Evolutionary conservation across 2,888 invertebrate genomes (phyloP).

Genomic region (Arge pagana): DNA sequence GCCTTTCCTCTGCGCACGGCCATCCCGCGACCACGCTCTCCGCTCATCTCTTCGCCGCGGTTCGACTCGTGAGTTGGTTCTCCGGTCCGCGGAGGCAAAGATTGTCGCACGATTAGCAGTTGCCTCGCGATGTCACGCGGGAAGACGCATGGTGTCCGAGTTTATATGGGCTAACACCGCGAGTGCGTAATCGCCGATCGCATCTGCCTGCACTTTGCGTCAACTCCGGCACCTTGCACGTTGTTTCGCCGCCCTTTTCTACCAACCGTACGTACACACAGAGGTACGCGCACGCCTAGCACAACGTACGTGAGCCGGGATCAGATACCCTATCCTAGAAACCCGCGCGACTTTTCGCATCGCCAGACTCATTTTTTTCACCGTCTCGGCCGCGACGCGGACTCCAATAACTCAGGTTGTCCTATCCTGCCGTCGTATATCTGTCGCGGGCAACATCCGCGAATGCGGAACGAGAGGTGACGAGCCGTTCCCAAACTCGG

Average conservation of each 20-base stretch:
- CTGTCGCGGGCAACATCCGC: too few relatives aligned
- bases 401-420: too few relatives aligned
- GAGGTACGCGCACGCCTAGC: too few relatives aligned
- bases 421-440: too few relatives aligned
- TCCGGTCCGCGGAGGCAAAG: slow-evolving; percentile 41
- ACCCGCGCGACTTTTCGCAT: too few relatives aligned
- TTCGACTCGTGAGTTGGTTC: slow-evolving; percentile 26
- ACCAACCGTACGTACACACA: slow-evolving; percentile 29
- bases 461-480: too few relatives aligned
- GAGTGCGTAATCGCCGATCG: slow-evolving; percentile 58
- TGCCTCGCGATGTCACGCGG: slow-evolving; percentile 52
- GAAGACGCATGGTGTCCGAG: slow-evolving; percentile 55
- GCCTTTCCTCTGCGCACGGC: neutral
- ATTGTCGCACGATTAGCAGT: slow-evolving; percentile 59
- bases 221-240: slow-evolving; percentile 52
- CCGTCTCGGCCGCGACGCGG: too few relatives aligned
- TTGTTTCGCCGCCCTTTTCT: slow-evolving; percentile 33
- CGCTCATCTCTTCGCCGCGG: slow-evolving; percentile 25
- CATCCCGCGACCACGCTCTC: slow-evolving; percentile 9
- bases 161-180: slow-evolving; percentile 55
- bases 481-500: too few relatives aligned
- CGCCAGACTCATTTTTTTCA: too few relatives aligned
- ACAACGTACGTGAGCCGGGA: too few relatives aligned
- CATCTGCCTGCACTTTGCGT: slow-evolving; percentile 57
- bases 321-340: too few relatives aligned